Conservation (phyloP, 2,113 vertebrate species). For the Nycticebus coucang region DNA sequence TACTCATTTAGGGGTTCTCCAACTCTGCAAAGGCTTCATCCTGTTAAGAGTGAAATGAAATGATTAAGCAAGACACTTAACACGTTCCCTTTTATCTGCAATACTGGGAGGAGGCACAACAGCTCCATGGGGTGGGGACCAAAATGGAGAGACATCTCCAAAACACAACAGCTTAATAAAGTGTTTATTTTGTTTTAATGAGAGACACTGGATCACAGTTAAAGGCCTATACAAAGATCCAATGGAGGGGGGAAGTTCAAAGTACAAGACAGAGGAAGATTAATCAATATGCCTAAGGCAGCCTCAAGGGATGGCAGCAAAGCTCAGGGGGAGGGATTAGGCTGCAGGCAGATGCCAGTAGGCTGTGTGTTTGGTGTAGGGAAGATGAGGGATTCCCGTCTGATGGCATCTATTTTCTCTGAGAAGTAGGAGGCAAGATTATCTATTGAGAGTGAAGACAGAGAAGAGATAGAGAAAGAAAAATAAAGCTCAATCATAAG, state of each 20-base stretch:
- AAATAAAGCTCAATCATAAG: neutral
- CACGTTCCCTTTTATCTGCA: neutral
- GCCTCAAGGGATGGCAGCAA: neutral
- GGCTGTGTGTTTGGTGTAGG: neutral
- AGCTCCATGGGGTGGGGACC: neutral
- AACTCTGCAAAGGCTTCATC: neutral
- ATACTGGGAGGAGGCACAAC: neutral
- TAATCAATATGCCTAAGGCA: neutral
- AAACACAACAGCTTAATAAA: neutral
- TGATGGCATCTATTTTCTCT: slow-evolving; percentile 25
- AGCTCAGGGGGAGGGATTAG: neutral
- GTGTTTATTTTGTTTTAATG: neutral
- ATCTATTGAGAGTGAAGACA: neutral
- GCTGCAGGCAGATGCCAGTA: neutral
- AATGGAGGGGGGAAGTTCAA: neutral
- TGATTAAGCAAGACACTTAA: neutral
- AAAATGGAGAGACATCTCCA: neutral
- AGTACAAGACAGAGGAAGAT: neutral
- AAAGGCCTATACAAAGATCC: neutral
- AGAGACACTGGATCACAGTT: neutral
- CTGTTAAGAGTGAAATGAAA: neutral
- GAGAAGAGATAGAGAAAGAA: neutral
- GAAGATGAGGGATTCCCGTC: neutral
- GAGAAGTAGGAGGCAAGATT: neutral
- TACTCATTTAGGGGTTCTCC: neutral